phyloP scores from a whole-genome alignment of 2,888 invertebrate species.

The Megaustenia siamemsis region DNA sequence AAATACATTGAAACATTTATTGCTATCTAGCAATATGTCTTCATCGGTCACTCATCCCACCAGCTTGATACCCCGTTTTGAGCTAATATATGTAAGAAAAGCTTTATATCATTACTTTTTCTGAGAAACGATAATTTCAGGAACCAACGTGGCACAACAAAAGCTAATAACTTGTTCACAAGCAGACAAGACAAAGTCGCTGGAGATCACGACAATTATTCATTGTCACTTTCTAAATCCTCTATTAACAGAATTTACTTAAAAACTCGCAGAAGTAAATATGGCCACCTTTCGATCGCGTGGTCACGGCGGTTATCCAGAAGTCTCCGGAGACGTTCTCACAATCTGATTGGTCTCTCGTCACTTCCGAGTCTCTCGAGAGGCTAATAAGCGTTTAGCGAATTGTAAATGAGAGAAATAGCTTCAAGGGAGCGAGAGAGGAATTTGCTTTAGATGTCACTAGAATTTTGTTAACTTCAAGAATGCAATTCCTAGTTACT shows the following conservation, averaged over 20 bases:
- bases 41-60: too few relatives aligned
- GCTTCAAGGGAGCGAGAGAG: not conserved
- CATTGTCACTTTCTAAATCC: conserved; percentile 30
- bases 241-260: conserved; percentile 39
- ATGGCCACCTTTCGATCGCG: conserved; percentile 22
- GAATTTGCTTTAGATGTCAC: not conserved
- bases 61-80: too few relatives aligned
- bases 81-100: too few relatives aligned
- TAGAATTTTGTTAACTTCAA: not conserved
- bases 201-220: conserved; percentile 29
- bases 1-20: too few relatives aligned
- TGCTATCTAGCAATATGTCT: too few relatives aligned
- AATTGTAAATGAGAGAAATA: conserved; percentile 24
- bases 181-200: not conserved
- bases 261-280: conserved; percentile 47
- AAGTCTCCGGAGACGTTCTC: conserved; percentile 12
- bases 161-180: too few relatives aligned
- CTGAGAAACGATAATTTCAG: too few relatives aligned
- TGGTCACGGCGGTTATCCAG: conserved; percentile 10
- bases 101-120: too few relatives aligned
- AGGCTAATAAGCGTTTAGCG: conserved; percentile 23
- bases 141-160: too few relatives aligned
- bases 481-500: not conserved
- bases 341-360: conserved; percentile 43
- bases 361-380: conserved; percentile 40